A percentile compares a stretch with the other conserved stretches of the same genome.
Conservation (phyloP, 2,888 invertebrate genomes). For the Orthonychiurus folsomi region DNA sequence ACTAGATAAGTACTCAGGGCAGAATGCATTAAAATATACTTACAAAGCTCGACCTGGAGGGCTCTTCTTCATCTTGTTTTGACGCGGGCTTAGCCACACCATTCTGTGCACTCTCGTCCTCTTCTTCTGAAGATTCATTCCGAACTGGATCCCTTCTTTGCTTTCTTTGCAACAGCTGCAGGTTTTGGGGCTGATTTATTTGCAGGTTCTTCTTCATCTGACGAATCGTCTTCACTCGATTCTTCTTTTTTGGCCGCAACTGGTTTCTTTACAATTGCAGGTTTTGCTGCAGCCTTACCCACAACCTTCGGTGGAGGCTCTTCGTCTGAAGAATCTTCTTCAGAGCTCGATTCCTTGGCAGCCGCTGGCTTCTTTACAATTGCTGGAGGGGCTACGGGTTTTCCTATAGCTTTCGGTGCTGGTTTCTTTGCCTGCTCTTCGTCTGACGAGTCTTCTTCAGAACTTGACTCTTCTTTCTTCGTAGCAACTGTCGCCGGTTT, state of each 20-base stretch:
- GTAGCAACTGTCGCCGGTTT: too few relatives aligned
- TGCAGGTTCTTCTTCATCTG: conserved; percentile 17
- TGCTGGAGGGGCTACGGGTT: conserved; percentile 16
- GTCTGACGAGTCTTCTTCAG: conserved; percentile 18
- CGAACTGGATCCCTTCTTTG: conserved; percentile 34
- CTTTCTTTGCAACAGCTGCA: conserved; percentile 27
- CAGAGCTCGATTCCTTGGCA: conserved; percentile 29
- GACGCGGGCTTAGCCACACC: conserved; percentile 10
- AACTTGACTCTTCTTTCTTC: conserved; percentile 11
- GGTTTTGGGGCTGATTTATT: conserved; percentile 20
- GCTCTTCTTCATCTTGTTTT: conserved; percentile 11
- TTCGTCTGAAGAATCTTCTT: conserved; percentile 25
- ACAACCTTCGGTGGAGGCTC: conserved; percentile 19
- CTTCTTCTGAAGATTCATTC: conserved; percentile 43
- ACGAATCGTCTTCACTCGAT: conserved; percentile 17
- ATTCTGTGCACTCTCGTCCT: too few relatives aligned
- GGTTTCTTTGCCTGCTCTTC: conserved; percentile 7
- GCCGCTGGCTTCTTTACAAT: conserved; percentile 16
- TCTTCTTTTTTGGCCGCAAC: conserved; percentile 12
- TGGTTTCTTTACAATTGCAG: conserved; percentile 13
- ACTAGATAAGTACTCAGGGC: too few relatives aligned
- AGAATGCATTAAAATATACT: conserved; percentile 7
- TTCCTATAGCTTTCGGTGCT: conserved; percentile 19
- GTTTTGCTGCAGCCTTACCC: conserved; percentile 16
- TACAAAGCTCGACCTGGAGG: too few relatives aligned